Evolutionary conservation across 2,797 vertebrate genomes (phyloP).

Genomic region (Tapirus indicus): DNA sequence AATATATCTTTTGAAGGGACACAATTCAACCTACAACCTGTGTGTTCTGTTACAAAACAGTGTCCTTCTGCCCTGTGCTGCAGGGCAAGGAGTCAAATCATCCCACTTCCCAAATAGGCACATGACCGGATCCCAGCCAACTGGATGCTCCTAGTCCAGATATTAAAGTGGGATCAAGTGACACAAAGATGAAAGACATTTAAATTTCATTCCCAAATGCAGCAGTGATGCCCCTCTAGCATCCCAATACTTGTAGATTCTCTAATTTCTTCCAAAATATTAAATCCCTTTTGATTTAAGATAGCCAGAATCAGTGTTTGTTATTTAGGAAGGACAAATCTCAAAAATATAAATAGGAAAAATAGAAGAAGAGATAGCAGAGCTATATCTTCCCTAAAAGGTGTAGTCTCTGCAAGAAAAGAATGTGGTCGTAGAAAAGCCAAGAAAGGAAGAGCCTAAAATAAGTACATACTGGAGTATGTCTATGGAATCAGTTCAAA

Average conservation of each 20-base stretch:
- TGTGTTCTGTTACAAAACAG: neutral
- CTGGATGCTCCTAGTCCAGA: neutral
- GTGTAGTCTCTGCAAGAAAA: neutral
- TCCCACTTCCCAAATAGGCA: neutral
- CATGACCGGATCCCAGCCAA: neutral
- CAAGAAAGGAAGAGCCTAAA: neutral
- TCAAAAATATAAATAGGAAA: neutral
- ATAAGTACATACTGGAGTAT: neutral
- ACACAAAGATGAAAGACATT: neutral
- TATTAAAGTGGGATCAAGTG: neutral
- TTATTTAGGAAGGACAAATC: neutral
- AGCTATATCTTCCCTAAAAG: neutral
- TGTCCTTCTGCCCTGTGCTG: neutral
- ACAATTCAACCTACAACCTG: neutral
- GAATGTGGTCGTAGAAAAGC: neutral
- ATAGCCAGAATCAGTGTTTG: neutral
- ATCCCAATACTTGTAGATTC: neutral
- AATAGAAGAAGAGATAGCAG: neutral
- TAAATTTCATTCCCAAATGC: neutral
- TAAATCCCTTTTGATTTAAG: neutral
- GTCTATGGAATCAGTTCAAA: neutral
- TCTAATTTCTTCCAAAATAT: neutral
- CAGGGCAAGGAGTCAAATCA: neutral
- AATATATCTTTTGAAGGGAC: neutral
- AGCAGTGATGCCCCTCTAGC: neutral